Percentiles rank a stretch among this genome's conserved stretches.
Evolutionary conservation across 2,113 vertebrate genomes (phyloP).

Genomic region (human): DNA sequence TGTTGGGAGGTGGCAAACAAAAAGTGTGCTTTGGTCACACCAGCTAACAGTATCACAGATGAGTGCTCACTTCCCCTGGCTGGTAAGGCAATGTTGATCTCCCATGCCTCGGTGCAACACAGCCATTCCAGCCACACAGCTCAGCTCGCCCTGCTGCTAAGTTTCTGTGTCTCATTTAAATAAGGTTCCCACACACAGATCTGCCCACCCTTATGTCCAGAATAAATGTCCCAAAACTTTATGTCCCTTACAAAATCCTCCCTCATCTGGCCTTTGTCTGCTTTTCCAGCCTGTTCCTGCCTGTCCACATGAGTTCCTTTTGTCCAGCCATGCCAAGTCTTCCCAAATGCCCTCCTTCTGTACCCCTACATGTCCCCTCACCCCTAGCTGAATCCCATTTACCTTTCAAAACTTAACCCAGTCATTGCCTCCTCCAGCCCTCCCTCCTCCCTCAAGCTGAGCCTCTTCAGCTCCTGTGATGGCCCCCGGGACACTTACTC

Average conservation of each 20-base stretch:
- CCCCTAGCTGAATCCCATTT: not conserved
- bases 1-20: not conserved
- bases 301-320: not conserved
- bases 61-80: not conserved
- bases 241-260: not conserved
- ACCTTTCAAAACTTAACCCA: not conserved
- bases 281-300: not conserved
- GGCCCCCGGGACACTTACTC: not conserved
- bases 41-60: not conserved
- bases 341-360: not conserved
- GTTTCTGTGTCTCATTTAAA: not conserved
- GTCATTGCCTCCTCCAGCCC: not conserved
- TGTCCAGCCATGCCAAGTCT: not conserved
- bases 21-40: not conserved
- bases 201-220: not conserved
- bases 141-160: slow-evolving; percentile 7
- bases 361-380: not conserved
- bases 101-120: accelerated
- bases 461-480: not conserved
- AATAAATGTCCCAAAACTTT: not conserved
- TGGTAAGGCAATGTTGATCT: not conserved
- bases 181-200: not conserved
- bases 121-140: not conserved
- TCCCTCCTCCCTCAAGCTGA: not conserved
- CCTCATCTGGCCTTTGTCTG: not conserved